phyloP scores from a whole-genome alignment of 1,140 invertebrate species.

The Drosophila sucinea region DNA sequence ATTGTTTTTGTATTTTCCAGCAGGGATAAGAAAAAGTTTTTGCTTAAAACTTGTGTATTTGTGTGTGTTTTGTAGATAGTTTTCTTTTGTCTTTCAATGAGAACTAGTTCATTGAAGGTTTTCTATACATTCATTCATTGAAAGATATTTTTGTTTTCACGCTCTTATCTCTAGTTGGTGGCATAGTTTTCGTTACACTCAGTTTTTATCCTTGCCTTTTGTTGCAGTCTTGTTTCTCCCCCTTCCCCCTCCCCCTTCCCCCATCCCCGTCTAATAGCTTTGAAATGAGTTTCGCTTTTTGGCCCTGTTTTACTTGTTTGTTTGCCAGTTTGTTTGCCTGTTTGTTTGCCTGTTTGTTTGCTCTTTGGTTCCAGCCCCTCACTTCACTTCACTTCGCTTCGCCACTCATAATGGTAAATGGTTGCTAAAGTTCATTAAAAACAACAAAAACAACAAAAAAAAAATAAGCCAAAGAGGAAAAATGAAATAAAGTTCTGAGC shows the following conservation, averaged over 20 bases:
- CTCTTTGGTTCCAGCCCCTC: slow-evolving; percentile 10
- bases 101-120: slow-evolving; percentile 2
- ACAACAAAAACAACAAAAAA: not conserved
- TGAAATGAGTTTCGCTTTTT: slow-evolving; percentile 74
- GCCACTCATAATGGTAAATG: slow-evolving; percentile 41
- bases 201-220: slow-evolving; percentile 21
- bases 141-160: not conserved
- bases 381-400: not conserved
- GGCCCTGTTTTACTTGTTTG: slow-evolving; percentile 44
- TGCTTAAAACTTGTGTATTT: too few relatives aligned
- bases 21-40: too few relatives aligned
- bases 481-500: slow-evolving; percentile 19
- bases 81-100: not conserved
- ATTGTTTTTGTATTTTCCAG: too few relatives aligned
- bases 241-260: too few relatives aligned
- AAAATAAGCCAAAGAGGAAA: not conserved
- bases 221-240: slow-evolving; percentile 2
- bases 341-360: slow-evolving; percentile 18
- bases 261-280: slow-evolving; percentile 69
- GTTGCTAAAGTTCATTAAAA: slow-evolving; percentile 53
- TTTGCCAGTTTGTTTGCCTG: slow-evolving; percentile 39
- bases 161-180: slow-evolving; percentile 10
- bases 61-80: not conserved
- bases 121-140: not conserved
- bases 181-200: not conserved